Evolutionary conservation across 2,888 invertebrate genomes (phyloP).

Genomic region (Galeopsomyia nigrocyanea): DNA sequence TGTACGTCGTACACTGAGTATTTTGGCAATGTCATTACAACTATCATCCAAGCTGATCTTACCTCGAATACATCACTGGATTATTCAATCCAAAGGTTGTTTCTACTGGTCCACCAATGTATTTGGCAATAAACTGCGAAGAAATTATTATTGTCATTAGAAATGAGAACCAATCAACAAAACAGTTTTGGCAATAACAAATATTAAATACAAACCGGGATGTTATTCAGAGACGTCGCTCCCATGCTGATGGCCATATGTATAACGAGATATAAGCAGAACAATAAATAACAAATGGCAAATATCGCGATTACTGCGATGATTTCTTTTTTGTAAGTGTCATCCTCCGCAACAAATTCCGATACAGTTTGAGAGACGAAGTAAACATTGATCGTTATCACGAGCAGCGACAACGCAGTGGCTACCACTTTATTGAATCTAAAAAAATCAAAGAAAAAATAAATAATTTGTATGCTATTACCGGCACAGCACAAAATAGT

Average conservation of each 20-base stretch:
- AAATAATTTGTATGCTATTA: too few species aligned
- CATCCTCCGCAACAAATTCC: slow-evolving; percentile 67
- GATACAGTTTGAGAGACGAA: slow-evolving; percentile 78
- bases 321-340: slow-evolving; percentile 62
- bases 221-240: slow-evolving; percentile 70
- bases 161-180: slow-evolving; percentile 7
- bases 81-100: slow-evolving; percentile 71
- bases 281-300: slow-evolving; percentile 77
- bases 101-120: slow-evolving; percentile 72
- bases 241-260: slow-evolving; percentile 81
- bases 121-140: slow-evolving; percentile 72
- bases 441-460: slow-evolving; percentile 57
- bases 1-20: slow-evolving; percentile 31
- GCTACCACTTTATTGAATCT: slow-evolving; percentile 80
- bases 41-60: slow-evolving; percentile 54
- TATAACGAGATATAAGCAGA: slow-evolving; percentile 81
- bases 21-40: slow-evolving; percentile 36
- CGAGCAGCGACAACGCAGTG: slow-evolving; percentile 76
- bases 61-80: slow-evolving; percentile 75
- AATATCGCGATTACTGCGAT: slow-evolving; percentile 71
- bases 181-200: slow-evolving; percentile 12
- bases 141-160: slow-evolving; percentile 43
- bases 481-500: not conserved
- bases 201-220: slow-evolving; percentile 66
- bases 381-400: slow-evolving; percentile 85